Evolutionary conservation across 2,797 vertebrate species (phyloP).

Genomic region (Distichodus sexfasciatus): DNA sequence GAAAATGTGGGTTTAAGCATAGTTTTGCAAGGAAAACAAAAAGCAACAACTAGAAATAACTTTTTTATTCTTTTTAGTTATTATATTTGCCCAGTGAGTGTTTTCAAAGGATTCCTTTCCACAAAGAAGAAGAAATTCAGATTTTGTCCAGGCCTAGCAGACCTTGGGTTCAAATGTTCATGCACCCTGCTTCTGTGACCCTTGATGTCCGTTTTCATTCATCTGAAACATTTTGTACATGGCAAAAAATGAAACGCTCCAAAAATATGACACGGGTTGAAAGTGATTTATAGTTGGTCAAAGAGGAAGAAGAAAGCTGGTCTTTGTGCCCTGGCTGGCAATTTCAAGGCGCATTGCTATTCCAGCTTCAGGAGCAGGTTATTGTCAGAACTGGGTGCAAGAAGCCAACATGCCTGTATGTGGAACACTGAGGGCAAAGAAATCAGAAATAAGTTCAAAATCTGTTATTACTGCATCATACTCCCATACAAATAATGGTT

Average conservation of each 20-base stretch:
- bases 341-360: constrained; percentile 13
- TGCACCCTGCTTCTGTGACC: constrained; percentile 35
- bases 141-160: constrained; percentile 23
- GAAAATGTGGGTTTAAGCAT: no score
- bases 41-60: no score
- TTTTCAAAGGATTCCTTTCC: neutral
- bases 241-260: constrained; percentile 44
- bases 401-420: constrained; percentile 24
- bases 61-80: constrained; percentile 4
- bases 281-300: constrained; percentile 53
- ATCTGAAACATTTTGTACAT: constrained; percentile 41
- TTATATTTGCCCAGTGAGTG: neutral
- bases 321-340: constrained; percentile 42
- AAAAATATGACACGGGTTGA: constrained; percentile 48
- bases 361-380: constrained; percentile 8
- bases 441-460: constrained; percentile 21
- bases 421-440: constrained; percentile 1
- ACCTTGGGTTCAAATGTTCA: constrained; percentile 48
- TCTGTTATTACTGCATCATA: no score
- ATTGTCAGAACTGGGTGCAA: neutral
- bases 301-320: constrained; percentile 42
- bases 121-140: neutral
- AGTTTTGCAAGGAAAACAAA: no score
- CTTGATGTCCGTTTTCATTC: constrained; percentile 48
- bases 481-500: no score